These are phyloP conservation scores for Drosophila merina DNA, from an alignment of 2,888 invertebrate genomes.

Conservation along the genomic window DNA sequence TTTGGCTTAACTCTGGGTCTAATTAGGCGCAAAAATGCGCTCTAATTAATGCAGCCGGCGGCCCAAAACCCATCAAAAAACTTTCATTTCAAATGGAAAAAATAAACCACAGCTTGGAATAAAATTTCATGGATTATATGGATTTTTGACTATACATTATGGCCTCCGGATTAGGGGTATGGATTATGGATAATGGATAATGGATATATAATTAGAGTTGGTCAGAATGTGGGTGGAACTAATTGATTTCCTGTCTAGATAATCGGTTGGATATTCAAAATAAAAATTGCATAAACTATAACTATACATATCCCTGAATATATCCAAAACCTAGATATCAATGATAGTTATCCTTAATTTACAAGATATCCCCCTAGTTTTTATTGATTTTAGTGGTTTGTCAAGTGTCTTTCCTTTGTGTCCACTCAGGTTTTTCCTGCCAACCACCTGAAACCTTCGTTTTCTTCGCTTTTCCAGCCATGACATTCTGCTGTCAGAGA, in stretches of 20 bases:
- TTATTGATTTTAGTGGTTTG: conserved; percentile 33
- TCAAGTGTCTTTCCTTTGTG: conserved; percentile 17
- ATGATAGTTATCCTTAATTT: not conserved
- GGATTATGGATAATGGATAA: not conserved
- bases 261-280: not conserved
- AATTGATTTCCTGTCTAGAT: not conserved
- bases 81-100: conserved; percentile 2
- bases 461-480: not conserved
- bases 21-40: conserved; percentile 15
- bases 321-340: not conserved
- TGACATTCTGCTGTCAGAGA: not conserved
- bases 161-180: not conserved
- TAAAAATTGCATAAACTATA: not conserved
- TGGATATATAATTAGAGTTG: conserved; percentile 5
- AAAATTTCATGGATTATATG: conserved; percentile 18
- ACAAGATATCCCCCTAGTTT: conserved; percentile 20
- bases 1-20: not conserved
- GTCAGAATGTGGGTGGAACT: too few species aligned
- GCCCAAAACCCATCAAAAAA: conserved; percentile 1
- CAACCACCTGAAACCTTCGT: conserved; percentile 4
- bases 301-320: not conserved
- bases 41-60: conserved; percentile 19
- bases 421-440: not conserved
- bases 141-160: conserved; percentile 5
- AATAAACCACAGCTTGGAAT: not conserved